Conservation (phyloP, 2,113 vertebrate species). For the Uria lomvia region DNA sequence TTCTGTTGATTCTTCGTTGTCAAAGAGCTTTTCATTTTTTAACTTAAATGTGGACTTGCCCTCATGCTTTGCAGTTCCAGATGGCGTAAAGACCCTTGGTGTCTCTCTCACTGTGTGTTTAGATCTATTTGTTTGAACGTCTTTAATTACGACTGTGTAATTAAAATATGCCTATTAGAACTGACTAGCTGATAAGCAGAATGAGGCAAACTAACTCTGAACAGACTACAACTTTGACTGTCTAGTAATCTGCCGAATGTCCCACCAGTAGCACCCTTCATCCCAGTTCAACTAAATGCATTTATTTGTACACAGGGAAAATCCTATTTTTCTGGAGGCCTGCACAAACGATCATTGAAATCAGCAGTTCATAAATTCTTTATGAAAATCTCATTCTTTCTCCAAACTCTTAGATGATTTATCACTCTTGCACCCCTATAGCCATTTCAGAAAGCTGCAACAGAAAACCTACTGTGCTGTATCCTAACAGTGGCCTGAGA, state of each 20-base stretch:
- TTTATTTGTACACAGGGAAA: neutral
- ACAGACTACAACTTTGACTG: neutral
- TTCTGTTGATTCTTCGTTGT: neutral
- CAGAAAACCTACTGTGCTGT: neutral
- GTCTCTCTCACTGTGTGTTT: neutral
- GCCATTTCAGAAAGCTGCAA: neutral
- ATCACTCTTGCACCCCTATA: neutral
- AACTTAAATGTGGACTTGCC: neutral
- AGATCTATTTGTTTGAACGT: neutral
- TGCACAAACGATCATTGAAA: neutral
- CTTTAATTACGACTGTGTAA: neutral
- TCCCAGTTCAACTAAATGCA: neutral
- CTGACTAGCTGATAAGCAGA: neutral
- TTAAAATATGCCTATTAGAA: neutral
- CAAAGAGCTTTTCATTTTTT: neutral
- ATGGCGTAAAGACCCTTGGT: neutral
- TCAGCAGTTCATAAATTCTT: neutral
- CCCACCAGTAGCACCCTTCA: neutral
- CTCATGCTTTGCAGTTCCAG: neutral
- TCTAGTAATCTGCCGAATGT: neutral
- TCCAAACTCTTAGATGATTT: neutral
- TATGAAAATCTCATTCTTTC: neutral
- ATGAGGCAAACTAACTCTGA: neutral
- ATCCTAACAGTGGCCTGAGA: neutral
- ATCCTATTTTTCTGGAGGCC: neutral